Evolutionary conservation across 2,797 vertebrate species (phyloP).

Genomic region (Labeo calbasu): DNA sequence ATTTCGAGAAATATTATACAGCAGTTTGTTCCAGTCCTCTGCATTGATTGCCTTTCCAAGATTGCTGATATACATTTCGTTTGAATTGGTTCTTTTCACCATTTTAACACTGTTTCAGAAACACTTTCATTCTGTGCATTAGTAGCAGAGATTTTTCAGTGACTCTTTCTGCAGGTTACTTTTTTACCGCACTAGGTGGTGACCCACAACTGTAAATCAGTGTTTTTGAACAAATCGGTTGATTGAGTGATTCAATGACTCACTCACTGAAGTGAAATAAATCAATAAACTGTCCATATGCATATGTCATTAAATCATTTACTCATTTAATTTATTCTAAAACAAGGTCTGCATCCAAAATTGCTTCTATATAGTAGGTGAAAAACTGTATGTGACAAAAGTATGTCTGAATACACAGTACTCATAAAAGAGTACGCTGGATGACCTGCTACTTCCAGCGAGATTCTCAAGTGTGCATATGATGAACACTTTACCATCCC

Average conservation of each 20-base stretch:
- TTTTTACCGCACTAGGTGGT: not conserved
- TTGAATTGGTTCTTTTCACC: not conserved
- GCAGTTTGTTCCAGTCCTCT: conserved; percentile 3
- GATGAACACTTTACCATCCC: no score
- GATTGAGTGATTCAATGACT: not conserved
- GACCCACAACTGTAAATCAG: not conserved
- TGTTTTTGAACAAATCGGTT: conserved; percentile 4
- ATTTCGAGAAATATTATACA: conserved; percentile 88
- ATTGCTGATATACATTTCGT: conserved; percentile 71
- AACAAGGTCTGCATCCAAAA: no score
- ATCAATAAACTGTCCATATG: not conserved
- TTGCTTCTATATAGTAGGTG: no score
- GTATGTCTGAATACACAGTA: no score
- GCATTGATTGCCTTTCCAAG: conserved; percentile 78
- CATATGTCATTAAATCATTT: not conserved
- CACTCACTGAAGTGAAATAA: not conserved
- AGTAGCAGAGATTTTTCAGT: not conserved
- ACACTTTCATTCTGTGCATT: not conserved
- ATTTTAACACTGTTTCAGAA: not conserved
- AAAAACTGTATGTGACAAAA: no score
- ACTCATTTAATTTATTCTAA: not conserved
- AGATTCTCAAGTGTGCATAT: no score
- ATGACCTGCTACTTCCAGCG: no score
- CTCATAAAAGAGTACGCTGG: no score
- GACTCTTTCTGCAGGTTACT: not conserved